Evolutionary conservation across 2,113 vertebrate species (phyloP).

Genomic region (Morone chrysops): DNA sequence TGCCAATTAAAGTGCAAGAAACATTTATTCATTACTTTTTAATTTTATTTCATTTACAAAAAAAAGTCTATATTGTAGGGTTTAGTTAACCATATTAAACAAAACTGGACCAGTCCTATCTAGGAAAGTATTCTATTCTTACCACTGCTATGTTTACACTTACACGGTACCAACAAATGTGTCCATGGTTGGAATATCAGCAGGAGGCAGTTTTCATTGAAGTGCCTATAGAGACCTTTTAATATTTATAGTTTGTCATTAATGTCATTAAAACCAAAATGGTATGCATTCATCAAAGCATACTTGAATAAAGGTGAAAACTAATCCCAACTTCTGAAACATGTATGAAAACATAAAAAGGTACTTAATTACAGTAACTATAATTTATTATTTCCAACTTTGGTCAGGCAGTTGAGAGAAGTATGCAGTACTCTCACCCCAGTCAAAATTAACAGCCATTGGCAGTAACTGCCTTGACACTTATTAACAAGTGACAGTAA

Average conservation of each 20-base stretch:
- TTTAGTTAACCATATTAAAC: not conserved
- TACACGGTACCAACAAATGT: not conserved
- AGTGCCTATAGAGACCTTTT: not conserved
- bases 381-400: conserved; percentile 18
- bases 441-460: conserved; percentile 52
- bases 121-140: not conserved
- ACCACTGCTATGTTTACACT: not conserved
- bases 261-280: not conserved
- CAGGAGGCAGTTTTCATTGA: not conserved
- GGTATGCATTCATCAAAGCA: not conserved
- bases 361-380: conserved; percentile 12
- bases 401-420: conserved; percentile 27
- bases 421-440: conserved; percentile 9
- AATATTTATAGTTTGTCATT: not conserved
- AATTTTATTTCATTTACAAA: not conserved
- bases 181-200: not conserved
- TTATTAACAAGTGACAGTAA: conserved; percentile 67
- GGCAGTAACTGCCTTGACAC: conserved; percentile 44
- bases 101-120: not conserved
- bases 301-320: not conserved
- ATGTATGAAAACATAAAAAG: not conserved
- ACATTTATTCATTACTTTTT: not conserved
- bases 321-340: not conserved
- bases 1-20: not conserved
- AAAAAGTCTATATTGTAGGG: not conserved